Conservation (phyloP, 64 coral and sea anemone species). For the Pocillopora verrucosa region DNA sequence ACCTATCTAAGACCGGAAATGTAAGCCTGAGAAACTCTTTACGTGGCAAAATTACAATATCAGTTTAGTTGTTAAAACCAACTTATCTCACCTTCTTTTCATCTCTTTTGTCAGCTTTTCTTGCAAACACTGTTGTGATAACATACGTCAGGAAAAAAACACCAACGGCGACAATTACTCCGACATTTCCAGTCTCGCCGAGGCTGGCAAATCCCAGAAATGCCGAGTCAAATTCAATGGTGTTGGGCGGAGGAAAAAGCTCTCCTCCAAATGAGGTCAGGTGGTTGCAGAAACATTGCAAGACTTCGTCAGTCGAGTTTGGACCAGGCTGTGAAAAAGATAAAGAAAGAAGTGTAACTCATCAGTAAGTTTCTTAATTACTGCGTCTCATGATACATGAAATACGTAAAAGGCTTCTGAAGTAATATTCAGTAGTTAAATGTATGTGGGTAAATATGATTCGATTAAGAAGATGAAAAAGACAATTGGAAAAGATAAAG, state of each 20-base stretch:
- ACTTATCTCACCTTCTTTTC: slow-evolving; percentile 38
- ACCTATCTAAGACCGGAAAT: too few species aligned
- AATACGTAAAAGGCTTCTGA: too few species aligned
- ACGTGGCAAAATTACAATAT: too few species aligned
- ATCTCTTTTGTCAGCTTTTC: slow-evolving; percentile 60
- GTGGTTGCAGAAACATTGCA: slow-evolving; percentile 84
- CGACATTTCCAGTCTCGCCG: slow-evolving; percentile 69
- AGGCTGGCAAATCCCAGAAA: slow-evolving; percentile 60
- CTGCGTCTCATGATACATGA: too few species aligned
- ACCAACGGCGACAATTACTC: slow-evolving; percentile 50
- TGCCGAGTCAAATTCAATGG: slow-evolving; percentile 70
- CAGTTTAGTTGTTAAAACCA: too few species aligned
- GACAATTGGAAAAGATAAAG: too few species aligned
- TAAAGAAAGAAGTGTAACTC: neutral
- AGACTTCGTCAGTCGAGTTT: slow-evolving; percentile 6
- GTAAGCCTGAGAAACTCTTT: too few species aligned
- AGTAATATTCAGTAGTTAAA: too few species aligned
- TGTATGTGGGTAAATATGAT: too few species aligned
- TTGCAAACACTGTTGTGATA: slow-evolving; percentile 54
- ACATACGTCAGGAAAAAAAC: slow-evolving; percentile 57
- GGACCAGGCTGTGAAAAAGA: slow-evolving; percentile 54
- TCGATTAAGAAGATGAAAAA: too few species aligned
- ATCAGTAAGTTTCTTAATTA: too few species aligned
- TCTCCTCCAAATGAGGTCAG: slow-evolving; percentile 83
- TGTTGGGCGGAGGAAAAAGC: slow-evolving; percentile 57